Evolutionary conservation across 2,888 invertebrate species (phyloP), one percentile per base, ranked within the genome.

Genomic region (Cataglyphis rosenhaueri): DNA sequence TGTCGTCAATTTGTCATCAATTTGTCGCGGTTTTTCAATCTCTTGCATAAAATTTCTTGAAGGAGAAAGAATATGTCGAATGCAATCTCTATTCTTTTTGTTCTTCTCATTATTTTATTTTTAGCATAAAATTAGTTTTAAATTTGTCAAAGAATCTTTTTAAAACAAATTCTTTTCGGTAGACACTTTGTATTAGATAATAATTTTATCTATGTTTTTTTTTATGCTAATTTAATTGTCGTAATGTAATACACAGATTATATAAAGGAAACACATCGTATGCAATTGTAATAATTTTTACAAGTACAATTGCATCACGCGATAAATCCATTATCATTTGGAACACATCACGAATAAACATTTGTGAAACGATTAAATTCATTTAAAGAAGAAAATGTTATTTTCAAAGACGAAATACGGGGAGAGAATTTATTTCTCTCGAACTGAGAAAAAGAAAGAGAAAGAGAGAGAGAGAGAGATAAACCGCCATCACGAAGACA

Each of bases 361-460:
- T 61, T 25, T 59, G 18, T 32, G 12, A 59, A 59, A 70, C 59
- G 44, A 48, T 78, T 18, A 78, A 70, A 78, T 52, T 59, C 71
- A 78, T 35, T 78, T 71, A 71, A 61, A 29, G 9, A 15, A 59
- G 44, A 12, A 78, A 59, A 68, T 44, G 25, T 78, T 68, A 21
- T 78, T 78, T 48, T 38, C 25, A 44, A 38, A 71, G 44, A 41
- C 55, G 38, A 25, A 66, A 68, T 35, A n/a, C 12, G 1, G n/a
- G 44, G 9, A 25, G 32, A 59, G 21, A 57, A 78, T 70, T 78
- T 70, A 68, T 78, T 59, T 70, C n/a, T 35, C 76, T 32, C 9
- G 41, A 9, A 5, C 15, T 41, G 18, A 18, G n/a, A n/a, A 29
- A 64, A 10, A 21, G 55, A 64, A 10, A 21, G 1, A 64, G 10